phyloP scores from a whole-genome alignment of 2,797 vertebrate genomes.

The Discoglossus pictus region DNA sequence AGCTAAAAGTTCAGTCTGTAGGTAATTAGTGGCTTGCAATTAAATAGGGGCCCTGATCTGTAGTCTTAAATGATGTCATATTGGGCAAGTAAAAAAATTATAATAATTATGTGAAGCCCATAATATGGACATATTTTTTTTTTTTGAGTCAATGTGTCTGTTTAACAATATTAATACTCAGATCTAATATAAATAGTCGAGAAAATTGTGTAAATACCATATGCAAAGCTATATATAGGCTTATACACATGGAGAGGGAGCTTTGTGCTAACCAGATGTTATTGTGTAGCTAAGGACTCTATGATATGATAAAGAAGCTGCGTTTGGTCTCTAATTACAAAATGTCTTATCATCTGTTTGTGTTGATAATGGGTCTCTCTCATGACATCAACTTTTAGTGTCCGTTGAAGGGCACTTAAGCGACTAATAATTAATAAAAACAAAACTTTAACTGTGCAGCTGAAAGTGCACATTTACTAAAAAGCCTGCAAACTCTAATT shows the following conservation, averaged over 20 bases:
- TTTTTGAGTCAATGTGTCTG: too few species aligned
- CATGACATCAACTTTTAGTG: conserved; percentile 59
- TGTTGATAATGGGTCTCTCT: conserved; percentile 69
- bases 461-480: conserved; percentile 68
- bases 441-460: conserved; percentile 66
- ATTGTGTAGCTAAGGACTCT: conserved; percentile 13
- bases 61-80: too few species aligned
- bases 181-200: too few species aligned
- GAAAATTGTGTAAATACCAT: too few species aligned
- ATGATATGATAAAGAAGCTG: conserved; percentile 5
- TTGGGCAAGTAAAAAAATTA: too few species aligned
- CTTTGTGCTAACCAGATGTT: conserved; percentile 26
- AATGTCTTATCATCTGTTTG: conserved; percentile 50
- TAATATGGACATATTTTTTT: too few species aligned
- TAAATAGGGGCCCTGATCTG: too few species aligned
- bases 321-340: conserved; percentile 28
- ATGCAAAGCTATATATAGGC: conserved; percentile 11
- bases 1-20: too few species aligned
- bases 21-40: too few species aligned
- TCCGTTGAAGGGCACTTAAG: conserved; percentile 66
- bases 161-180: too few species aligned
- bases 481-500: conserved; percentile 72
- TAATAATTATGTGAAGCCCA: too few species aligned
- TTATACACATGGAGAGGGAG: background rate
- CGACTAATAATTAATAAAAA: conserved; percentile 73